phyloP scores from a whole-genome alignment of 1,140 invertebrate species.

The Cotesia chilonis region DNA sequence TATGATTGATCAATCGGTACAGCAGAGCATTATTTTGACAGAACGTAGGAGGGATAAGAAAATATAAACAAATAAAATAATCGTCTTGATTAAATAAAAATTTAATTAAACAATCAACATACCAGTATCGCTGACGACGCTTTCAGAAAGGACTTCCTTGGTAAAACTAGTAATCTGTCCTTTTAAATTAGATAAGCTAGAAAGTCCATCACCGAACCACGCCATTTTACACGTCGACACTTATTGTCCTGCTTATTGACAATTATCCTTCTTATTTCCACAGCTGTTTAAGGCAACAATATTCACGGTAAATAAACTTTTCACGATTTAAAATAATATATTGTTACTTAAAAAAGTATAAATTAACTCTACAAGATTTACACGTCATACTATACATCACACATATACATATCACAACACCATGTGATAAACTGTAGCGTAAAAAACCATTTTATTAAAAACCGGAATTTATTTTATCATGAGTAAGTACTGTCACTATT shows the following conservation, averaged over 20 bases:
- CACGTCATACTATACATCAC: no score
- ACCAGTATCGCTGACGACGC: slow-evolving; percentile 67
- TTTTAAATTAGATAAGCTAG: slow-evolving; percentile 76
- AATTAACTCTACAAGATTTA: no score
- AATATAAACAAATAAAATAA: background rate
- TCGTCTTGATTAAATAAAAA: slow-evolving; percentile 24
- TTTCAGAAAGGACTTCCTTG: slow-evolving; percentile 75
- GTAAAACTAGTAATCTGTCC: slow-evolving; percentile 80
- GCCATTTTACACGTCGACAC: slow-evolving; percentile 72
- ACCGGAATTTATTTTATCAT: no score
- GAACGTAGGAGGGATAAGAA: slow-evolving; percentile 35
- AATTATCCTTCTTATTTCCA: no score
- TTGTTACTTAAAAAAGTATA: no score
- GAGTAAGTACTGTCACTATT: no score
- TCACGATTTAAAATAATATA: no score
- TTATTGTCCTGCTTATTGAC: slow-evolving; percentile 21
- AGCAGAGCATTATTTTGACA: slow-evolving; percentile 57
- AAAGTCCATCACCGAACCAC: slow-evolving; percentile 78
- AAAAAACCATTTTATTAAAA: no score
- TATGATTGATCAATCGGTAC: slow-evolving; percentile 21
- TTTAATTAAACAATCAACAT: slow-evolving; percentile 46
- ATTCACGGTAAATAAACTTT: no score
- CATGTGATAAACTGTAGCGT: no score
- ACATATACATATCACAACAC: no score
- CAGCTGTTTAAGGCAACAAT: no score